Base-by-base conservation (phyloP, 1,140 invertebrate genomes). In the Eufriesea mexicana region DNA sequence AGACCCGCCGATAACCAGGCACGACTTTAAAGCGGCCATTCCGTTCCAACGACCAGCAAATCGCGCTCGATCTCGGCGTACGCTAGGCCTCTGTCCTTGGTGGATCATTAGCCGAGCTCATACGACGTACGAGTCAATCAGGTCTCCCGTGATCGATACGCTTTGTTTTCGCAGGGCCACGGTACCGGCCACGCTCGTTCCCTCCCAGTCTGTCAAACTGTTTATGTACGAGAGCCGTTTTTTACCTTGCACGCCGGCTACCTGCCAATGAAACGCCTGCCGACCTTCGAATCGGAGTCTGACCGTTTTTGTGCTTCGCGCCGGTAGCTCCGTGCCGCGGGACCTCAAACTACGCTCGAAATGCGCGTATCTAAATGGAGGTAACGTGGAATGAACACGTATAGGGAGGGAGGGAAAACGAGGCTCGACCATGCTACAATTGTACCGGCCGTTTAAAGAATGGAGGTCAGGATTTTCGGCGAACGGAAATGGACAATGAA, bases 231-330 rank as follows among this genome's bases (percentile, higher is more conserved):
- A 74, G 62, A 75, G 45, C 25, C 20, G 55, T 62, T 72, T 68
- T 81, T 73, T 70, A 72, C 28, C 42, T 73, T 62, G 35, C 72
- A 62, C 75, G 67, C 57, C 66, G 79, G 64, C 91, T 92, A 92
- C 92, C 72, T 82, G 92, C 92, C 92, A 92, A 91, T 92, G 91
- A 91, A 89, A 91, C 86, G 84, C 88, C 80, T 76, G 87, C 66
- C 88, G 92, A 92, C 92, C 92, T 93, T 93, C 91, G 91, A 92
- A 92, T 92, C 92, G 89, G 86, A 89, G 90, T 90, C 90, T 86
- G 90, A 90, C 90, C 89, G 90, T 93, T 92, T 92, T 92, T 91
- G 86, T 88, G 84, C 90, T 72, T 71, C 83, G 71, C 28, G 80
- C 28, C 68, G 77, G 79, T 74, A 74, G 85, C 90, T 79, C 73